These are phyloP conservation scores for Rambutsinella grinnellia DNA, from an alignment of 2,888 invertebrate species.

Conservation along the genomic window DNA sequence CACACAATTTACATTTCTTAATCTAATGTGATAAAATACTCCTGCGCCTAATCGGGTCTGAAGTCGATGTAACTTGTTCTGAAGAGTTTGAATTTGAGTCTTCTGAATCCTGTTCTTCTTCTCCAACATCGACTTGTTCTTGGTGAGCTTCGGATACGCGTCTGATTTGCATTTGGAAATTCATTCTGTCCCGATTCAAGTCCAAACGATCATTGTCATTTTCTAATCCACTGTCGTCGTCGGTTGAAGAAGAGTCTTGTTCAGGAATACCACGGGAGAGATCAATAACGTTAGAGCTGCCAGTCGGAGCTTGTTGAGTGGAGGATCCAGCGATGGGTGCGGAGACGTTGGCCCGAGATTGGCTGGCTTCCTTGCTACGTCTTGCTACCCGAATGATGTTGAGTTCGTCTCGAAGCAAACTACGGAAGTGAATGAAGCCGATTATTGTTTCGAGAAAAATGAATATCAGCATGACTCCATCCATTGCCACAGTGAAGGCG, in stretches of 20 bases:
- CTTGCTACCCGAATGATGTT: slow-evolving; percentile 52
- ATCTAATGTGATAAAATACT: slow-evolving; percentile 35
- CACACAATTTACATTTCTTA: no score
- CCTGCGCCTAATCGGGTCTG: slow-evolving; percentile 44
- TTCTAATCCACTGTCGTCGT: slow-evolving; percentile 31
- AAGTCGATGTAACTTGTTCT: slow-evolving; percentile 51
- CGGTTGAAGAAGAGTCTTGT: slow-evolving; percentile 15
- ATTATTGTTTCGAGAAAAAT: slow-evolving; percentile 51
- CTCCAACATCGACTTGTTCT: background rate
- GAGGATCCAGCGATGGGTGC: background rate
- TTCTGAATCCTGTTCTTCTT: background rate
- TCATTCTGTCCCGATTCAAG: slow-evolving; percentile 16
- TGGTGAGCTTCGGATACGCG: slow-evolving; percentile 33
- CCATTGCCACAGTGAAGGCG: slow-evolving; percentile 58
- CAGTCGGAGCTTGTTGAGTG: background rate
- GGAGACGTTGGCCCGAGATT: slow-evolving; percentile 15
- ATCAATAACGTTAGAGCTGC: background rate
- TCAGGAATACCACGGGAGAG: background rate
- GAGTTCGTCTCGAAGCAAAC: slow-evolving; percentile 53
- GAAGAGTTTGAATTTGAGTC: slow-evolving; percentile 44
- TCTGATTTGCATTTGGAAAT: slow-evolving; percentile 42
- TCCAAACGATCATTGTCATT: slow-evolving; percentile 17
- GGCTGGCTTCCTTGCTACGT: slow-evolving; percentile 32
- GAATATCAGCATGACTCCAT: slow-evolving; percentile 52
- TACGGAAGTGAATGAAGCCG: slow-evolving; percentile 54